Evolutionary conservation across 2,888 invertebrate species (phyloP), one percentile per base, ranked within the genome.

Genomic region (Coelinius sp.): DNA sequence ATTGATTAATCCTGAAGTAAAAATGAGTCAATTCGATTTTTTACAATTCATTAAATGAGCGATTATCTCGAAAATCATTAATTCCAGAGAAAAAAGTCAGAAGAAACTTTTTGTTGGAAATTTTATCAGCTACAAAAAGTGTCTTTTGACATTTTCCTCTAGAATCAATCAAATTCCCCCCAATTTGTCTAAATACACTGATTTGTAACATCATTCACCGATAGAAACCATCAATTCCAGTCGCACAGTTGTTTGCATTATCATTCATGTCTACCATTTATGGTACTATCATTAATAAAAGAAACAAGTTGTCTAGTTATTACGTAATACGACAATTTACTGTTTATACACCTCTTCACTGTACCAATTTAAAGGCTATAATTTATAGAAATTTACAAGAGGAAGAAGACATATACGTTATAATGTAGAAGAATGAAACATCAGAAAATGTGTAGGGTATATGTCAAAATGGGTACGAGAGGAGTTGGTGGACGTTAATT

Each of bases 401-500:
- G 44, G 8, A 44, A 65, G 24, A 24, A 41, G 8, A 14, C 27
- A 35, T 35, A 2, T 12, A 1, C n/a, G 14, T 4, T 68, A 72
- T 72, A 67, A 72, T 65, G 63, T 66, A 41, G 72, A 44, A 17
- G 59, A 44, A 70, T 53, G 49, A 59, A 38, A 72, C 41, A 63
- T 52, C 66, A 67, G 44, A 71, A 44, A 70, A 69, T 27, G 69
- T 63, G 49, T 46, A 66, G 65, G 71, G 56, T 71, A 70, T 74
- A 70, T 62, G 67, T 71, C 71, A 56, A 68, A 68, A 62, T 73
- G 44, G 20, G 56, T 44, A 44, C 44, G 27, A 65, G 56, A 68
- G 24, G 64, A 66, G 75, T 59, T 75, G 70, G 65, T 75, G 70
- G 65, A 73, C 73, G 73, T 73, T 75, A 75, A 75, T 75, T 75